These are phyloP conservation scores for Oophaga pumilio DNA, from an alignment of 2,113 vertebrate genomes.

Conservation along the genomic window DNA sequence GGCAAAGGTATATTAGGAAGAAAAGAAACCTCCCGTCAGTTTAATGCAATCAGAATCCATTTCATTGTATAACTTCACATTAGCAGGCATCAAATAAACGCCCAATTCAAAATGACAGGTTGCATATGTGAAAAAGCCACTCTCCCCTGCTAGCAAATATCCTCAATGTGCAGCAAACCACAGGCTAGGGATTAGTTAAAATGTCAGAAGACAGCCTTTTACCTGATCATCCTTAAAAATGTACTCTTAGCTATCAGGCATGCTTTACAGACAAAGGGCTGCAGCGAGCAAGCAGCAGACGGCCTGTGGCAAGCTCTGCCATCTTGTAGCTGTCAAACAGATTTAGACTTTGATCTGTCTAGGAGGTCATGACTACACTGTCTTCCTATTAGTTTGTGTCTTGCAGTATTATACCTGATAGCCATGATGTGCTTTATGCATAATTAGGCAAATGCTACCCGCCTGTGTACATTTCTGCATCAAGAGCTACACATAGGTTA, in stretches of 20 bases:
- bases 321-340: conserved; percentile 91
- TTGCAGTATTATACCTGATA: conserved; percentile 72
- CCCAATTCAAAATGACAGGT: conserved; percentile 87
- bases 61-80: conserved; percentile 77
- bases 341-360: conserved; percentile 82
- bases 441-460: conserved; percentile 61
- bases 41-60: conserved; percentile 81
- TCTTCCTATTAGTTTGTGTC: conserved; percentile 65
- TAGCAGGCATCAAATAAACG: conserved; percentile 71
- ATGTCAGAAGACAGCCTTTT: conserved; percentile 94
- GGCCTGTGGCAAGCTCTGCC: conserved; percentile 82
- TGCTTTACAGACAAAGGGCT: conserved; percentile 80
- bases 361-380: conserved; percentile 72
- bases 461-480: neutral
- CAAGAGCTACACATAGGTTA: neutral
- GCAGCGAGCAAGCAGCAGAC: conserved; percentile 67
- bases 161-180: conserved; percentile 85
- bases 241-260: conserved; percentile 84
- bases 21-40: conserved; percentile 78
- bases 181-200: conserved; percentile 90
- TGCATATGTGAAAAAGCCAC: conserved; percentile 98
- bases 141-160: conserved; percentile 90
- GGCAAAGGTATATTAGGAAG: conserved; percentile 64
- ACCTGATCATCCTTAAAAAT: conserved; percentile 96
- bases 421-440: conserved; percentile 66